phyloP scores from a whole-genome alignment of 1,140 invertebrate species.

The Ceratitis capitata region DNA sequence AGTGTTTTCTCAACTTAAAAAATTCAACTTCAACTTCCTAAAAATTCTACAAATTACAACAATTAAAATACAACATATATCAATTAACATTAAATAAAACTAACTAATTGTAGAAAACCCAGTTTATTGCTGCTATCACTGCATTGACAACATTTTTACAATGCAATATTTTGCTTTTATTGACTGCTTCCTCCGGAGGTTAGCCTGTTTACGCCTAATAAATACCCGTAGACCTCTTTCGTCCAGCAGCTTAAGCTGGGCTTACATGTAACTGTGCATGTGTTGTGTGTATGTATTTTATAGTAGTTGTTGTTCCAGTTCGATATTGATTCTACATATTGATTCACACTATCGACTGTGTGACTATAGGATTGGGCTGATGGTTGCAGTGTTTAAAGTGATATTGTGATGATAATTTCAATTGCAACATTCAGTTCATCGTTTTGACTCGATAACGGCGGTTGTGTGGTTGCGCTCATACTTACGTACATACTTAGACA shows the following conservation, averaged over 20 bases:
- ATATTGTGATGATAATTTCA: conserved; percentile 46
- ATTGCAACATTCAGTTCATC: conserved; percentile 60
- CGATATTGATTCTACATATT: not conserved
- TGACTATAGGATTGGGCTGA: not conserved
- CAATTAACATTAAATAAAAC: not conserved
- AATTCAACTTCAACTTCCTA: not conserved
- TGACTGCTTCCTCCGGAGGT: conserved; percentile 9
- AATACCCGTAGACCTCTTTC: not conserved
- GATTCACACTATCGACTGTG: not conserved
- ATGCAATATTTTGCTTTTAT: not conserved
- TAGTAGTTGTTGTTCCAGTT: not conserved
- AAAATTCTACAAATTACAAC: not conserved
- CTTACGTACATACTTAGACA: too few species aligned
- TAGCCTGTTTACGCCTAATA: not conserved
- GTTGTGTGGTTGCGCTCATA: conserved; percentile 48
- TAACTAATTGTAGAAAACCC: not conserved
- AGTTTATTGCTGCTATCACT: not conserved
- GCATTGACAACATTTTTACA: not conserved
- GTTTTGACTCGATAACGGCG: conserved; percentile 60
- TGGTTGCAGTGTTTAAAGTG: not conserved
- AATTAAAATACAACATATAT: not conserved
- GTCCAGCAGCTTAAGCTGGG: not conserved
- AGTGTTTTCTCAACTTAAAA: not conserved
- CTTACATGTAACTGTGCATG: not conserved
- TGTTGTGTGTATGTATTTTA: not conserved